Conservation (phyloP, 2,113 vertebrate genomes). For the Malurus cyaneus region DNA sequence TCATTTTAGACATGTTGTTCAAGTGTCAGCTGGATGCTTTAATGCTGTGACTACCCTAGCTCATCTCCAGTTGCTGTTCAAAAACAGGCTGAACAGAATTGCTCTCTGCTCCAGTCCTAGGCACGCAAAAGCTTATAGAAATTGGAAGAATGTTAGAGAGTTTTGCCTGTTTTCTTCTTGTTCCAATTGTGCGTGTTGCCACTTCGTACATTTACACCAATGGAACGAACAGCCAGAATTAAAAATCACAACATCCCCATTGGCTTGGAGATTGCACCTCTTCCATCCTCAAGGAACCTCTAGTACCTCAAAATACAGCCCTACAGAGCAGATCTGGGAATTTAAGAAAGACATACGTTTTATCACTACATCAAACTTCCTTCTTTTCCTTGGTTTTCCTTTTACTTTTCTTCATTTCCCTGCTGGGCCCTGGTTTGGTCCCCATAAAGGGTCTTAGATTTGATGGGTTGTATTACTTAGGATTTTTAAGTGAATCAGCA, state of each 20-base stretch:
- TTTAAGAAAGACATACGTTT: not conserved
- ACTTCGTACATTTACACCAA: not conserved
- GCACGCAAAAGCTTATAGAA: not conserved
- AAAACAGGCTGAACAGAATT: not conserved
- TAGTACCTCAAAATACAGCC: not conserved
- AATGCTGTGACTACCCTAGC: not conserved
- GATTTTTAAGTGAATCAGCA: not conserved
- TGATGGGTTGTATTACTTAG: not conserved
- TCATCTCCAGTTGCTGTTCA: not conserved
- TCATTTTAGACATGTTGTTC: not conserved
- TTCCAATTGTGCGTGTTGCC: not conserved
- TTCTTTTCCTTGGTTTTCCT: not conserved
- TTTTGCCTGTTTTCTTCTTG: not conserved
- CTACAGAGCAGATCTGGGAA: not conserved
- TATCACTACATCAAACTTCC: not conserved
- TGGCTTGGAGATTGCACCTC: not conserved
- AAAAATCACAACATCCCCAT: not conserved
- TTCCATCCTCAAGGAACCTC: rapidly evolving
- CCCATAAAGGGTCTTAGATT: not conserved
- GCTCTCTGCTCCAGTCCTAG: not conserved
- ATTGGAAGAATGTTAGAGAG: not conserved
- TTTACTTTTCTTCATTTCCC: not conserved
- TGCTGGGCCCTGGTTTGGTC: not conserved
- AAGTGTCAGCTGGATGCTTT: not conserved
- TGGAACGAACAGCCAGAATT: not conserved